Percentiles rank a stretch among this genome's conserved stretches.
These are phyloP conservation scores for Aphaenogaster rudis DNA, from an alignment of 1,140 invertebrate genomes.

Conservation along the genomic window DNA sequence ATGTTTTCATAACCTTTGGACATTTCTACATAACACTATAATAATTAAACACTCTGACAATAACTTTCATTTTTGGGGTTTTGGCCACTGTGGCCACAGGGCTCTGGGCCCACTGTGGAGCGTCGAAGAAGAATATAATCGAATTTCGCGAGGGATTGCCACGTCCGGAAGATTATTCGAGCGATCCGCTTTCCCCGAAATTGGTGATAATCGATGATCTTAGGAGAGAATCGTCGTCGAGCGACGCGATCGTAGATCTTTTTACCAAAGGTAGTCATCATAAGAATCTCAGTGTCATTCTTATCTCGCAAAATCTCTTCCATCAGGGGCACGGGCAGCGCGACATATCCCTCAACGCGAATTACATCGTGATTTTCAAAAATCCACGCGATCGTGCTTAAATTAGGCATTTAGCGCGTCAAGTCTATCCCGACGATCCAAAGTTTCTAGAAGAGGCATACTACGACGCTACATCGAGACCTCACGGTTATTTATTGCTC, in stretches of 20 bases:
- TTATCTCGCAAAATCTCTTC: constrained; percentile 4
- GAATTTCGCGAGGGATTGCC: neutral
- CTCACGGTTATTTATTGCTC: neutral
- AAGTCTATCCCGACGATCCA: neutral
- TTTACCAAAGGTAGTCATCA: constrained; percentile 5
- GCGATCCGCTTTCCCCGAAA: neutral
- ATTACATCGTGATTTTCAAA: constrained; percentile 18
- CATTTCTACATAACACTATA: too few species aligned
- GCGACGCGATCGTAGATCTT: constrained; percentile 1
- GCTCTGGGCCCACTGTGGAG: too few species aligned
- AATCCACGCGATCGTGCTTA: neutral
- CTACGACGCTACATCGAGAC: neutral
- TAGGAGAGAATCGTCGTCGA: constrained; percentile 14
- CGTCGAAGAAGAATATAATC: neutral
- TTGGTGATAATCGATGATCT: constrained; percentile 8
- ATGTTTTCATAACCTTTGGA: too few species aligned
- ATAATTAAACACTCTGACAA: too few species aligned
- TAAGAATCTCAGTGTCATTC: neutral
- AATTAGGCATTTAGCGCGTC: neutral
- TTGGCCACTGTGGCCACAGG: too few species aligned
- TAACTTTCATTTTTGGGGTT: too few species aligned
- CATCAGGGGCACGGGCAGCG: neutral
- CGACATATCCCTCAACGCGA: neutral
- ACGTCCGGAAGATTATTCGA: neutral
- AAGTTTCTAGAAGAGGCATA: neutral